phyloP scores from a whole-genome alignment of 2,797 vertebrate genomes.

The Brachyrhaphis roseni region DNA sequence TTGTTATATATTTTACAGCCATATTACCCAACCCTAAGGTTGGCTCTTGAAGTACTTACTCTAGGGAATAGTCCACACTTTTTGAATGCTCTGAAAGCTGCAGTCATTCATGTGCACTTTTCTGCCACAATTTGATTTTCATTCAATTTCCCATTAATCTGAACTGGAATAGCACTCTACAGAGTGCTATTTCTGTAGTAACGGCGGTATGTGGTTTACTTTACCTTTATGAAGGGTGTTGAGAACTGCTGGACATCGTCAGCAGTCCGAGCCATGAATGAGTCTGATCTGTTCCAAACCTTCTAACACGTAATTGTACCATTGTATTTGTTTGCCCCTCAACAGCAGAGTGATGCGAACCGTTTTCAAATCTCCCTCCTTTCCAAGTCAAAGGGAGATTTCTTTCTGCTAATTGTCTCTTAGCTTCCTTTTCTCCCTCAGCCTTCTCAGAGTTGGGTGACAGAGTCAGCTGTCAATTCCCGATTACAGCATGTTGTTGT shows the following conservation, averaged over 20 bases:
- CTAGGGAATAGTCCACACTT: neutral
- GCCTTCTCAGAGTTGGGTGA: conserved; percentile 52
- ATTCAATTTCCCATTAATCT: neutral
- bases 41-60: neutral
- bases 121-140: neutral
- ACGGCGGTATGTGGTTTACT: neutral
- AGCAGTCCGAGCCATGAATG: neutral
- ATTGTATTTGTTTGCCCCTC: neutral
- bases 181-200: neutral
- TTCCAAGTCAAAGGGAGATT: conserved; percentile 45
- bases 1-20: too few species aligned
- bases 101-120: neutral
- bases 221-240: neutral
- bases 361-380: conserved; percentile 23
- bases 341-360: conserved; percentile 15
- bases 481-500: conserved; percentile 68
- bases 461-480: conserved; percentile 71
- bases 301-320: too few species aligned
- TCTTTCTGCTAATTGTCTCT: conserved; percentile 66
- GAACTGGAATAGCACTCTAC: neutral
- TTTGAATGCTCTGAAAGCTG: neutral
- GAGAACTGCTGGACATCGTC: neutral
- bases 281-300: neutral
- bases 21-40: too few species aligned
- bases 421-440: conserved; percentile 34